These are phyloP conservation scores for Netelia fuscicornis DNA, from an alignment of 2,888 invertebrate species.

Conservation along the genomic window DNA sequence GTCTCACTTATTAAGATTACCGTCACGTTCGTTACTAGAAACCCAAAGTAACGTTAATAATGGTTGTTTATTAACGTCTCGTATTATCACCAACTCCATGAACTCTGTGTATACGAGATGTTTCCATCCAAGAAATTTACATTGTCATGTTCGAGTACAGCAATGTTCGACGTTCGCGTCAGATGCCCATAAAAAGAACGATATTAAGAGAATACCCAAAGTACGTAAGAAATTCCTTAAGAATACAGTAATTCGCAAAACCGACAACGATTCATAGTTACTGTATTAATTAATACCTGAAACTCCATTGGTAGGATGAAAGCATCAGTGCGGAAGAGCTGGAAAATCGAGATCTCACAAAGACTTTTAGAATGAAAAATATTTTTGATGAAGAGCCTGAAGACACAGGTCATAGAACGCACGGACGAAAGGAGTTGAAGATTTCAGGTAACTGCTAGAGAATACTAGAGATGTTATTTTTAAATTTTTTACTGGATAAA, in stretches of 20 bases:
- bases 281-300: neutral
- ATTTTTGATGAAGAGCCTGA: conserved; percentile 2
- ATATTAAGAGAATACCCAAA: conserved; percentile 25
- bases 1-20: conserved; percentile 9
- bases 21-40: neutral
- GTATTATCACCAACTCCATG: conserved; percentile 21
- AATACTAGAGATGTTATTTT: neutral
- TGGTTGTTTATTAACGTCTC: neutral
- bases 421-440: conserved; percentile 37
- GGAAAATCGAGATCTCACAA: neutral
- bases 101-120: conserved; percentile 29
- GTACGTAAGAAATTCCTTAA: conserved; percentile 12
- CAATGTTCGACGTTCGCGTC: conserved; percentile 42
- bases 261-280: neutral
- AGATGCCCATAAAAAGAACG: neutral
- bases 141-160: conserved; percentile 11
- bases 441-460: conserved; percentile 23
- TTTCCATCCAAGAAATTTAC: conserved; percentile 39
- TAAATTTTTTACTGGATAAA: neutral
- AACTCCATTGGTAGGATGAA: conserved; percentile 24
- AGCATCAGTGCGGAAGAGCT: neutral
- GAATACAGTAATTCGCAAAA: neutral
- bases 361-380: neutral
- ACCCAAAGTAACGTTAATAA: neutral
- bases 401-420: conserved; percentile 2